phyloP scores from a whole-genome alignment of 2,797 vertebrate genomes.

The Poecile montanus region DNA sequence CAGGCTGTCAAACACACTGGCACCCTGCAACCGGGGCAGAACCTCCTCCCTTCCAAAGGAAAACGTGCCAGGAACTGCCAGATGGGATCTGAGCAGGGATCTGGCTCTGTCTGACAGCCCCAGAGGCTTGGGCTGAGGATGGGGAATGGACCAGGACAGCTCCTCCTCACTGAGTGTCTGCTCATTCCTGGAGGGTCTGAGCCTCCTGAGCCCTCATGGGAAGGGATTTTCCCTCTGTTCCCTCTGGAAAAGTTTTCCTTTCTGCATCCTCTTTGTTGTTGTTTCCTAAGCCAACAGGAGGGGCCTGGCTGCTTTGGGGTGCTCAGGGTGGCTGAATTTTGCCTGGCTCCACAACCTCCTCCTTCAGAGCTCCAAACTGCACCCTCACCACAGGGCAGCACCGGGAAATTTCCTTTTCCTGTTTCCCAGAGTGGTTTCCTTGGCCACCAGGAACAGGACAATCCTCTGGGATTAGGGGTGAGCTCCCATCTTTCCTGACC shows the following conservation, averaged over 20 bases:
- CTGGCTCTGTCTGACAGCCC: background rate
- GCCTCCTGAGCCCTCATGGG: background rate
- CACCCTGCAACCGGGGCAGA: background rate
- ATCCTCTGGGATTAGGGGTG: slow-evolving; percentile 3
- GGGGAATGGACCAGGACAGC: background rate
- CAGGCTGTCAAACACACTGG: background rate
- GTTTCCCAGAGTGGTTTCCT: background rate
- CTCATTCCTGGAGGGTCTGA: background rate
- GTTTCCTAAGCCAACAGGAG: background rate
- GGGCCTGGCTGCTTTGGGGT: background rate
- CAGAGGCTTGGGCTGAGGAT: background rate
- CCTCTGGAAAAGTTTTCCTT: background rate
- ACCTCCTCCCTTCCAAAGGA: background rate
- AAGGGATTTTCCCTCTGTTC: background rate
- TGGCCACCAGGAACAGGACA: background rate
- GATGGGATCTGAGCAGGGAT: background rate
- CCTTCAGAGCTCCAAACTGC: background rate
- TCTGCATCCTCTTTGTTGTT: background rate
- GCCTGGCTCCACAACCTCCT: background rate
- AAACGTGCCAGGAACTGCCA: background rate
- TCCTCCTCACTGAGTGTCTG: background rate
- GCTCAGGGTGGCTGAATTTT: background rate
- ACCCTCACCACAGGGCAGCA: background rate
- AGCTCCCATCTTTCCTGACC: background rate
- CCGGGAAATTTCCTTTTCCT: background rate